These are phyloP conservation scores for Columbina picui DNA, from an alignment of 2,113 vertebrate genomes.

Conservation along the genomic window DNA sequence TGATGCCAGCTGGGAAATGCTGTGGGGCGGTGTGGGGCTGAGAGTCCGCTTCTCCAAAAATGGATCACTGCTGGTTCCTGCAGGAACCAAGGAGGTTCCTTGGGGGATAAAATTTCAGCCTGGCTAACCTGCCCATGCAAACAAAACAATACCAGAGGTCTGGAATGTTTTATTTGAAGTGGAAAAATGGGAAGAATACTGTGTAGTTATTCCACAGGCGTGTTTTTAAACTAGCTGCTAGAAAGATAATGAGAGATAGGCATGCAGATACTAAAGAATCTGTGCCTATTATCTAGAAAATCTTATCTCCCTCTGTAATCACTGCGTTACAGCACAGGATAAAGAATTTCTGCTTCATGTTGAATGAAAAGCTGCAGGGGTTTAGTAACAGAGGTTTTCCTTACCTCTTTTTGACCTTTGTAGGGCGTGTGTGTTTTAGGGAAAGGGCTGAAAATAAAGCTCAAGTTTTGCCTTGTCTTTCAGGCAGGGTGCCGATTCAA, in stretches of 20 bases:
- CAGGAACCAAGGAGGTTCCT: too few relatives aligned
- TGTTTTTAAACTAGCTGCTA: background rate
- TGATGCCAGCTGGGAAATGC: background rate
- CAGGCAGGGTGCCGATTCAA: slow-evolving; percentile 92
- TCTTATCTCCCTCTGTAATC: background rate
- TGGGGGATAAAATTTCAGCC: background rate
- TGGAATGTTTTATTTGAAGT: background rate
- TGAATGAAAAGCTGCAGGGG: background rate
- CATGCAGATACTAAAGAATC: background rate
- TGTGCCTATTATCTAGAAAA: background rate
- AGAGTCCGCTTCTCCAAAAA: accelerated
- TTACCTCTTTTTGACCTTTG: background rate
- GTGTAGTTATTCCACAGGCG: background rate
- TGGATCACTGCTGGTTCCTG: background rate
- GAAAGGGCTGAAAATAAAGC: background rate
- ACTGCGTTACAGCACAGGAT: background rate
- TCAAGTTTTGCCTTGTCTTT: background rate
- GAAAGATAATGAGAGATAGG: background rate
- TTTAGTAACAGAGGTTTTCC: background rate
- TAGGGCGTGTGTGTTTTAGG: background rate
- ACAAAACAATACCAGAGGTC: background rate
- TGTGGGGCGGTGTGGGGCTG: background rate
- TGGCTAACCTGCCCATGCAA: background rate
- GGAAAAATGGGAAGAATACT: background rate
- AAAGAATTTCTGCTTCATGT: background rate